Conservation (phyloP, 2,888 invertebrate species). For the Scelioninae gen. 1 region DNA sequence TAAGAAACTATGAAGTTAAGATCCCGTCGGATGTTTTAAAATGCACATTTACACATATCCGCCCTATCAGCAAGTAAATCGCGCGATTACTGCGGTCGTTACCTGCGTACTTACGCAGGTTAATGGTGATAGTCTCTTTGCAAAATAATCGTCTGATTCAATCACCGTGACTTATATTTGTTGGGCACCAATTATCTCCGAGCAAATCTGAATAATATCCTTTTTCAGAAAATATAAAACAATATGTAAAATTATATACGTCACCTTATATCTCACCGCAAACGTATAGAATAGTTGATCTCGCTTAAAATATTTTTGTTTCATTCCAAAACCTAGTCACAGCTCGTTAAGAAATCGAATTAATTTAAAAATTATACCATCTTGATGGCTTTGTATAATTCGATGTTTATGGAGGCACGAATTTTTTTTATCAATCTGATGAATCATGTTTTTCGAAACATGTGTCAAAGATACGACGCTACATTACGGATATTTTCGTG, state of each 20-base stretch:
- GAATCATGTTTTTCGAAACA: conserved; percentile 52
- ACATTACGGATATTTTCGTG: conserved; percentile 36
- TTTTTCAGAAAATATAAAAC: conserved; percentile 36
- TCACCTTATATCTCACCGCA: conserved; percentile 33
- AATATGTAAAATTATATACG: conserved; percentile 18
- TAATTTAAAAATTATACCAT: conserved; percentile 54
- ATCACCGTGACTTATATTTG: conserved; percentile 69
- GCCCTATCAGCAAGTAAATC: conserved; percentile 69
- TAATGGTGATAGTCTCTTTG: conserved; percentile 71
- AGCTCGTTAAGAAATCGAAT: conserved; percentile 41
- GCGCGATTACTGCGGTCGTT: conserved; percentile 70
- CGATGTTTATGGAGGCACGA: conserved; percentile 32
- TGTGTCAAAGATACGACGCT: conserved; percentile 44
- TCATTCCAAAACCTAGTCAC: conserved; percentile 18
- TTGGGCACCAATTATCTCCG: conserved; percentile 55
- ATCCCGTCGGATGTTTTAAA: conserved; percentile 57
- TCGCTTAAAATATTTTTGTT: conserved; percentile 26
- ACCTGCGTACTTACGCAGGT: conserved; percentile 71
- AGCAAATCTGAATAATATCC: conserved; percentile 36
- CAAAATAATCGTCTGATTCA: conserved; percentile 65
- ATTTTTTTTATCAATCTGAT: conserved; percentile 54
- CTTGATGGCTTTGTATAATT: conserved; percentile 49
- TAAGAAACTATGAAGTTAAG: conserved; percentile 43
- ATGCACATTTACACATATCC: conserved; percentile 66
- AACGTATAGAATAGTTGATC: conserved; percentile 14